Conservation (phyloP, 1,140 invertebrate species). For the Battus philenor region DNA sequence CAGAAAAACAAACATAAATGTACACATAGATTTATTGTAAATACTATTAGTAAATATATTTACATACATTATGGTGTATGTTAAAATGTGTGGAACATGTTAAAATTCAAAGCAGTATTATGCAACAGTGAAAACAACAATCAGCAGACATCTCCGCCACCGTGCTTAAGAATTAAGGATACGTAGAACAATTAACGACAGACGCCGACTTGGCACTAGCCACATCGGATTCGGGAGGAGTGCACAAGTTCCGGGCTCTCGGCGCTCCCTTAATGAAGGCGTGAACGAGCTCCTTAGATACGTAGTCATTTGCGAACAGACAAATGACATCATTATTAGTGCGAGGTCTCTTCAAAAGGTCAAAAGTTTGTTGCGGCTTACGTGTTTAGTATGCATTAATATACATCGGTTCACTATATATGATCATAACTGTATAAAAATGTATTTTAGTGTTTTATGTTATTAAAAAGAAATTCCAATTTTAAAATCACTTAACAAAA, state of each 20-base stretch:
- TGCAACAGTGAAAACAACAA: background rate
- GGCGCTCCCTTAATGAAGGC: conserved; percentile 39
- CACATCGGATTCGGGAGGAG: conserved; percentile 26
- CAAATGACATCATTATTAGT: conserved; percentile 35
- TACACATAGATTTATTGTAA: too few species aligned
- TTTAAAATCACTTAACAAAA: too few species aligned
- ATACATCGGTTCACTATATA: too few species aligned
- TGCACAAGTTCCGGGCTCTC: conserved; percentile 35
- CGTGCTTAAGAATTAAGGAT: conserved; percentile 21
- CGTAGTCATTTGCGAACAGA: conserved; percentile 33
- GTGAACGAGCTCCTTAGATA: conserved; percentile 33
- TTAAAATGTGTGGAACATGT: background rate
- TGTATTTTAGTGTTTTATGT: too few species aligned
- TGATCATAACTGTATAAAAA: too few species aligned
- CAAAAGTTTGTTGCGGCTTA: too few species aligned
- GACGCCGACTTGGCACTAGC: conserved; percentile 35
- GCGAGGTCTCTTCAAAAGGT: conserved; percentile 23
- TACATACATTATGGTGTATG: too few species aligned
- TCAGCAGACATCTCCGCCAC: conserved; percentile 5
- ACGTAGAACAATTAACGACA: conserved; percentile 35
- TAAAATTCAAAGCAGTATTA: background rate
- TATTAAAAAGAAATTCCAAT: too few species aligned
- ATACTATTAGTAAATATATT: too few species aligned
- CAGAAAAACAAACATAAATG: too few species aligned
- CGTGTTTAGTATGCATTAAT: too few species aligned